Evolutionary conservation across 2,888 invertebrate species (phyloP).

Genomic region (Toxonevra muliebris): DNA sequence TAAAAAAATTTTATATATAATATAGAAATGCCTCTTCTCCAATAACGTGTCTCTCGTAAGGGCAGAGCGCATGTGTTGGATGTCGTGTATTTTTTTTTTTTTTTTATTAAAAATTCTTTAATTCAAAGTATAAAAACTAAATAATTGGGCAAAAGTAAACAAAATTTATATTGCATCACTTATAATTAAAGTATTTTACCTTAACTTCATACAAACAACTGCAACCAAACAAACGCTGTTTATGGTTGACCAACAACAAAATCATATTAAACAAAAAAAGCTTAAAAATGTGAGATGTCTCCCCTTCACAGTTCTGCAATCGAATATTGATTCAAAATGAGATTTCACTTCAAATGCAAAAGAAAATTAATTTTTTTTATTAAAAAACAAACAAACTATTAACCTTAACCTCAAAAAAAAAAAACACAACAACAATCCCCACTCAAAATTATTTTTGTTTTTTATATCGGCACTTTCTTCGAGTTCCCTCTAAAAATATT

Average conservation of each 20-base stretch:
- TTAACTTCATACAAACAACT: conserved; percentile 20
- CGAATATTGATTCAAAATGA: conserved; percentile 41
- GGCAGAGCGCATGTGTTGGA: conserved; percentile 68
- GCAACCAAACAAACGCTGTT: conserved; percentile 21
- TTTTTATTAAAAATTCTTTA: conserved; percentile 14
- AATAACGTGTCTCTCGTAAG: conserved; percentile 64
- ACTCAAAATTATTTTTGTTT: conserved; percentile 43
- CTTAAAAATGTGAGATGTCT: conserved; percentile 70
- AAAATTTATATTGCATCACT: conserved; percentile 31
- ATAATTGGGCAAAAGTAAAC: conserved; percentile 30
- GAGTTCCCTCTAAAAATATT: conserved; percentile 17
- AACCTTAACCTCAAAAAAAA: conserved; percentile 25
- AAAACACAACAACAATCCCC: no score
- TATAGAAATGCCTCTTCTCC: conserved; percentile 42
- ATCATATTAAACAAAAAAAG: conserved; percentile 32
- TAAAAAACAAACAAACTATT: conserved; percentile 18
- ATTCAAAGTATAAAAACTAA: conserved; percentile 27
- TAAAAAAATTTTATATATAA: conserved; percentile 31
- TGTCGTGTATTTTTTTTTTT: conserved; percentile 59
- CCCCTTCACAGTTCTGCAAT: conserved; percentile 82
- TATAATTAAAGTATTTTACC: conserved; percentile 18
- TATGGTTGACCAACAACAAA: conserved; percentile 19
- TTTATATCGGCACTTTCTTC: conserved; percentile 23
- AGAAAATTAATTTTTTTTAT: conserved; percentile 18
- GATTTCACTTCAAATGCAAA: conserved; percentile 24